Base-by-base conservation (phyloP, 2,888 invertebrate genomes). In the Microctonus hyperodae region DNA sequence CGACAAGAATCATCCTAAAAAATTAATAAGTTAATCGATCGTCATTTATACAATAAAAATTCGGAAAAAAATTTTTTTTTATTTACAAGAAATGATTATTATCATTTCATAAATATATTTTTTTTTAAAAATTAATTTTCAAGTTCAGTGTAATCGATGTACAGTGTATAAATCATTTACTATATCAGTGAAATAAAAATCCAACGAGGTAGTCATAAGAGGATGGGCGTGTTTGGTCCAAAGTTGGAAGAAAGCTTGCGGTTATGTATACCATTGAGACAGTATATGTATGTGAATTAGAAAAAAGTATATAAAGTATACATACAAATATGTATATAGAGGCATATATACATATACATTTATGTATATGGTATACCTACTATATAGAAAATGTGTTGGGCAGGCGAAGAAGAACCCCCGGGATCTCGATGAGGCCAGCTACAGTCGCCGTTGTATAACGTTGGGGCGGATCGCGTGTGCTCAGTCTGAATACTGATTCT, bases 401-500 rank as follows among this genome's bases (percentile, higher is more conserved):
- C 58, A 53, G 62, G 50, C 55, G 25, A 40, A 64, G 64, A 62
- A 63, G 35, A 59, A 62, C 62, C 60, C 61, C 48, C 20, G 57
- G 68, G 57, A 23, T 59, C 33, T 56, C 48, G 31, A 50, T 50
- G 57, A 20, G 44, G 61, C 44, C 16, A 11, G 62, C 56, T 67
- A 63, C 64, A 66, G 72, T 64, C 62, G 64, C 62, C 71, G 65
- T 48, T 60, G 71, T 72, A 74, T 75, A 79, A 77, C 74, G 72
- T 70, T 73, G 75, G 75, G 79, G 78, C 71, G 79, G 76, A 77
- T 79, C 79, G 74, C 73, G 71, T 74, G 75, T 70, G 74, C 75
- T 74, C 79, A 72, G 74, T 71, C 74, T 79, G 79, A 80, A 80
- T 80, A 78, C 80, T 80, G 80, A 80, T 80, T 79, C 76, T 77